Base-by-base conservation (phyloP, 1,140 invertebrate species). In the Musca vetustissima region DNA sequence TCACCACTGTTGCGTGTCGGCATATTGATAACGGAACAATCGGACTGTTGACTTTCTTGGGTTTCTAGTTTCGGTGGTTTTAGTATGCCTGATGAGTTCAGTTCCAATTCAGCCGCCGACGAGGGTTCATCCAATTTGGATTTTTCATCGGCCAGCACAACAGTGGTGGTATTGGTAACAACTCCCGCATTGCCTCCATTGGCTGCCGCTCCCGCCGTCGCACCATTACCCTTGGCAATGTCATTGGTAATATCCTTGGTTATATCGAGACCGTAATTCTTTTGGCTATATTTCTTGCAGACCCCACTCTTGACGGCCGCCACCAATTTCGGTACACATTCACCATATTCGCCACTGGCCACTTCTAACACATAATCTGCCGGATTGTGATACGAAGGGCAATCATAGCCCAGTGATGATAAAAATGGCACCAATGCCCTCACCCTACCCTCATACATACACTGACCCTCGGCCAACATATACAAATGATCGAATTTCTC, bases 321-420 rank as follows among this genome's bases (percentile, higher is more conserved):
- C 24, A 94, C 92, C 52, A 98, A 84, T 79, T 92, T 93, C 70
- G 91, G 88, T 7, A 94, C 90, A 77, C 92, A 93, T 70, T 96
- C 93, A 1, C 96, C 95, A 79, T 96, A 94, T 77, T 98, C 95
- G 0, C 95, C 95, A 71, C 92, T 92, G 0, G 95, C 94, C 22
- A 97, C 93, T 83, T 97, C 95, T 89, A 97, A 94, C 15, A 95
- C 93, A 82, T 96, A 98, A 88, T 98, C 96, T 67, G 96, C 95
- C 52, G 96, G 95, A 84, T 98, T 98, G 84, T 98, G 95, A 80
- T 98, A 98, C 73, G 92, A 89, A 0, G 96, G 96, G 84, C 95
- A 98, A 21, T 92, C 87, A 6, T 97, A 86, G 4, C 91, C 90
- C 86, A 95, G 89, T 1, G 89, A 89, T 1, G 90, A 88, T 17